Conservation (phyloP, 2,797 vertebrate species). For the Neosalanx taihuensis region DNA sequence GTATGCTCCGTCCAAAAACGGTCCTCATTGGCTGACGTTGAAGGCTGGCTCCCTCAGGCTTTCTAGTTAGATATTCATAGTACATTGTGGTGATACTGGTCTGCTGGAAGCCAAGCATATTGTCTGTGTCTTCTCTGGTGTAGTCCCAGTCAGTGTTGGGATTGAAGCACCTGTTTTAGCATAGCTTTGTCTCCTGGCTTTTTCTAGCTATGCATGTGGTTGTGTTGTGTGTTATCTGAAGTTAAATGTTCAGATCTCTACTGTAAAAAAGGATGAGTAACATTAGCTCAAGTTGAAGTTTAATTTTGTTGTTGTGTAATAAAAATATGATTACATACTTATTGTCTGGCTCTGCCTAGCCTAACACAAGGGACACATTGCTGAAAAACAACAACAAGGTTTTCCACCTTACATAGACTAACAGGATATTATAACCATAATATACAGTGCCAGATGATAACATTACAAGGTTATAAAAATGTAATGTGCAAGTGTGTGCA, state of each 20-base stretch:
- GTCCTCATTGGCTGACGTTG: slow-evolving; percentile 52
- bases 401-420: no score
- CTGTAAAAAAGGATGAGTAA: slow-evolving; percentile 28
- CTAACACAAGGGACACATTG: no score
- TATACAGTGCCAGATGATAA: no score
- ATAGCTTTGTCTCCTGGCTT: slow-evolving; percentile 15
- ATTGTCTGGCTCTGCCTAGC: no score
- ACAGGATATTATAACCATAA: no score
- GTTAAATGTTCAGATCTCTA: slow-evolving; percentile 24
- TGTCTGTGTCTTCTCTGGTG: slow-evolving; percentile 47
- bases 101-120: slow-evolving; percentile 38
- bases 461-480: no score
- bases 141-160: slow-evolving; percentile 37
- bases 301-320: no score
- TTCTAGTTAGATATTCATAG: slow-evolving; percentile 40
- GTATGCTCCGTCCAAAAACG: slow-evolving; percentile 32
- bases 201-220: slow-evolving; percentile 22
- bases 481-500: no score
- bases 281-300: slow-evolving; percentile 9
- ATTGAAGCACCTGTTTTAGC: slow-evolving; percentile 44
- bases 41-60: slow-evolving; percentile 44
- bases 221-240: slow-evolving; percentile 30
- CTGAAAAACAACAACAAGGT: no score
- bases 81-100: slow-evolving; percentile 39
- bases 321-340: no score